Evolutionary conservation across 2,113 vertebrate genomes (phyloP).

Genomic region (Typhlomys cinereus): DNA sequence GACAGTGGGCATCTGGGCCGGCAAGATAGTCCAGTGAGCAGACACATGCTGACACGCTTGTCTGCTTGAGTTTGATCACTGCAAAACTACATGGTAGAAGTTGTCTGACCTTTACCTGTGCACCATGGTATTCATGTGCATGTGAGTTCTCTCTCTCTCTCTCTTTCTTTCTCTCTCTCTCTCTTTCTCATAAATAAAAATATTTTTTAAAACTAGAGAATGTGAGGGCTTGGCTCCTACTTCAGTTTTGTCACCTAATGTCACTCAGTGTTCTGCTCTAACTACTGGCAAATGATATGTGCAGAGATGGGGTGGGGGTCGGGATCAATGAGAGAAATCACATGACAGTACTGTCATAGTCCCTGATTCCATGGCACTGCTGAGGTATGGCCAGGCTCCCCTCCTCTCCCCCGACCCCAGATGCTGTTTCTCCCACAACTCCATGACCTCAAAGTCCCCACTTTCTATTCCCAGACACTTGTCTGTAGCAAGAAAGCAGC

Average conservation of each 20-base stretch:
- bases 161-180: no score
- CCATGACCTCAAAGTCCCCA: neutral
- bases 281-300: neutral
- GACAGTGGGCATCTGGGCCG: no score
- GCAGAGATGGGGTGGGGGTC: neutral
- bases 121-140: no score
- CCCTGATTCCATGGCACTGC: neutral
- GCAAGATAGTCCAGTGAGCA: no score
- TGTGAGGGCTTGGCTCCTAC: neutral
- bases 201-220: no score
- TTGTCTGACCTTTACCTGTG: no score
- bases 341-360: neutral
- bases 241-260: neutral
- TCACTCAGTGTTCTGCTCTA: neutral
- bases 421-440: neutral
- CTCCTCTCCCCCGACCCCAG: neutral
- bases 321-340: neutral
- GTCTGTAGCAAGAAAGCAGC: neutral
- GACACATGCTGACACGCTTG: no score
- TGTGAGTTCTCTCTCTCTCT: no score
- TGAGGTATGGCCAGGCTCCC: neutral
- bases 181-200: no score
- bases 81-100: no score
- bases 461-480: constrained; percentile 17
- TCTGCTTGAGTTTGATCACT: no score